A percentile compares a stretch with the other conserved stretches of the same genome.
phyloP scores from a whole-genome alignment of 1,140 invertebrate genomes.

The Lepidostoma basale region DNA sequence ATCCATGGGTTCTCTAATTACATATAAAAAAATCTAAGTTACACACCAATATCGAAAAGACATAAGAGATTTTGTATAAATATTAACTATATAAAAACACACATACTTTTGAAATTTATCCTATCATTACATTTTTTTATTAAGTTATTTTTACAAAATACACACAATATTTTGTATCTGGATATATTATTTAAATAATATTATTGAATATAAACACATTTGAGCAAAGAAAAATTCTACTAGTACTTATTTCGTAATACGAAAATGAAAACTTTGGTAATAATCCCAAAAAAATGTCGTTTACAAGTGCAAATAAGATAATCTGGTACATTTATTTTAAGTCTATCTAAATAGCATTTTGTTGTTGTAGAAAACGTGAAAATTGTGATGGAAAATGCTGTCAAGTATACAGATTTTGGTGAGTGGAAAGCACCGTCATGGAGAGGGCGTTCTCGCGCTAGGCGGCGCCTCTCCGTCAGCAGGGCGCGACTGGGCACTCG shows the following conservation, averaged over 20 bases:
- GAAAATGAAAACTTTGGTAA: too few species aligned
- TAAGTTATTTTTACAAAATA: conserved; percentile 16
- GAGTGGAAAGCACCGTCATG: too few species aligned
- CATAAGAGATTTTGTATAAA: conserved; percentile 40
- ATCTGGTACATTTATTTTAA: too few species aligned
- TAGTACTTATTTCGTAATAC: too few species aligned
- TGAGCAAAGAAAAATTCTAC: conserved; percentile 23
- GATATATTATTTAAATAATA: neutral
- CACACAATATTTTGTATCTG: conserved; percentile 2
- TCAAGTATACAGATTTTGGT: too few species aligned
- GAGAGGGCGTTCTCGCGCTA: too few species aligned
- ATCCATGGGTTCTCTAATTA: conserved; percentile 3
- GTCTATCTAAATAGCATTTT: too few species aligned
- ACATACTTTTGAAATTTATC: conserved; percentile 40
- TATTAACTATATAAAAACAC: conserved; percentile 44
- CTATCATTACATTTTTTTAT: conserved; percentile 25
- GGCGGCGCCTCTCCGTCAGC: neutral
- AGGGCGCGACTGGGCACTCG: neutral
- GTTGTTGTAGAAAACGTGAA: too few species aligned
- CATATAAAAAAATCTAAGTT: conserved; percentile 41
- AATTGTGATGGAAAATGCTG: too few species aligned
- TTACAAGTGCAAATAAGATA: too few species aligned
- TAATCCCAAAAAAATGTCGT: too few species aligned
- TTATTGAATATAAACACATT: neutral
- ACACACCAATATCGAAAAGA: conserved; percentile 46